Percentiles rank a stretch among this genome's conserved stretches.
Evolutionary conservation across 2,888 invertebrate species (phyloP).

Genomic region (Nipponacmea schrenckii): DNA sequence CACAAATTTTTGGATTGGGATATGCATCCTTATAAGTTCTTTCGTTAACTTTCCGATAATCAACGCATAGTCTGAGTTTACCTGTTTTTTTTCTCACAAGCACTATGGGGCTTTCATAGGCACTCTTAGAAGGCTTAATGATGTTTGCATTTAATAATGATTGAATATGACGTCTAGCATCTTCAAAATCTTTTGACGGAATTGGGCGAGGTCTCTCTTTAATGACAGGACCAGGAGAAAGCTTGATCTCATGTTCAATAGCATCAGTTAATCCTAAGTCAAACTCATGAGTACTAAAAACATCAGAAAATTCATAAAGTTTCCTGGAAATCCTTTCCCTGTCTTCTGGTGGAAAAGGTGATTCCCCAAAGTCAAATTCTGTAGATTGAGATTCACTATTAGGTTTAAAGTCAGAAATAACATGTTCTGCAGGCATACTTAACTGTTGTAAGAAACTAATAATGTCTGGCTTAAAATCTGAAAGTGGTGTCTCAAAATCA

Average conservation of each 20-base stretch:
- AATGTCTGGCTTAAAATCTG: neutral
- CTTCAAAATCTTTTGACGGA: conserved; percentile 10
- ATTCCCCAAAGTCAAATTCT: neutral
- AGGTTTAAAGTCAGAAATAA: too few relatives aligned
- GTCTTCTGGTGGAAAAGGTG: neutral
- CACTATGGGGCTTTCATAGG: conserved; percentile 9
- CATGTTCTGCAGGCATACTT: too few relatives aligned
- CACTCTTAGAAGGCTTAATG: conserved; percentile 9
- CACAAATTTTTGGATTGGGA: conserved; percentile 12
- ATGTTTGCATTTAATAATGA: conserved; percentile 3
- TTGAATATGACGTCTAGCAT: neutral
- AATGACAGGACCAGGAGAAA: neutral
- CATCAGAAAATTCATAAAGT: neutral
- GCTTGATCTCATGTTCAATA: conserved; percentile 8
- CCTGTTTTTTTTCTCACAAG: conserved; percentile 9
- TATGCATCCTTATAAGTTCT: conserved; percentile 9
- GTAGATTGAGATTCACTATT: too few relatives aligned
- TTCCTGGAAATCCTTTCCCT: neutral
- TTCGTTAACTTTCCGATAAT: conserved; percentile 13
- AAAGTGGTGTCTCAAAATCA: neutral
- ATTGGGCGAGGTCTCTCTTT: conserved; percentile 11
- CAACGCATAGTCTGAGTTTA: conserved; percentile 7
- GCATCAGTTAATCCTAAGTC: too few relatives aligned
- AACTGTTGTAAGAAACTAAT: too few relatives aligned
- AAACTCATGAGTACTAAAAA: conserved; percentile 12